Conservation (phyloP, 2,797 vertebrate genomes). For the Thaleichthys pacificus region DNA sequence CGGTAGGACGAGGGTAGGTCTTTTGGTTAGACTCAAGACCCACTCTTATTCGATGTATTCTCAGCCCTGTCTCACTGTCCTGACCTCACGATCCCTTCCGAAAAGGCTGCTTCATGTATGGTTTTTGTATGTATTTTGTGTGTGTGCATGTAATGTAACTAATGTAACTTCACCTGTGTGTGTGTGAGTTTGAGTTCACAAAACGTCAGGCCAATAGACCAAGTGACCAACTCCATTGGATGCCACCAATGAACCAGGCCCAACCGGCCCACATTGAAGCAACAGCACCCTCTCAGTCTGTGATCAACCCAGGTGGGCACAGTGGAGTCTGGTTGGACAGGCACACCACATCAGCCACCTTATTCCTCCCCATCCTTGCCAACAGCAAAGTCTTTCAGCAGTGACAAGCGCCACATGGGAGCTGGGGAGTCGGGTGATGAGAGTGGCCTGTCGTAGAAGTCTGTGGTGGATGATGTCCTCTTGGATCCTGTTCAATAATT, state of each 20-base stretch:
- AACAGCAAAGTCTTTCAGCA: conserved; percentile 54
- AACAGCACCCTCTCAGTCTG: too few relatives aligned
- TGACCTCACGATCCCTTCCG: too few relatives aligned
- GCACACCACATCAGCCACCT: neutral
- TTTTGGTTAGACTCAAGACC: too few relatives aligned
- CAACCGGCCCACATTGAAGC: too few relatives aligned
- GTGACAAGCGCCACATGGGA: conserved; percentile 54
- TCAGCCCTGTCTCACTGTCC: too few relatives aligned
- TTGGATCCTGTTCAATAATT: conserved; percentile 59
- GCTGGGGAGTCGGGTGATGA: conserved; percentile 47
- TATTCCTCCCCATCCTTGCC: conserved; percentile 36
- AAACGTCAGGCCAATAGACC: neutral
- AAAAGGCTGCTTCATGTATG: too few relatives aligned
- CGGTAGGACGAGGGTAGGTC: too few relatives aligned
- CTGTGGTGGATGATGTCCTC: conserved; percentile 25
- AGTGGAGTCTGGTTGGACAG: neutral
- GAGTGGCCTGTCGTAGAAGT: conserved; percentile 44
- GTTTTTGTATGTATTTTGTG: too few relatives aligned
- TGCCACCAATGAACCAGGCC: too few relatives aligned
- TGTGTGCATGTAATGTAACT: too few relatives aligned
- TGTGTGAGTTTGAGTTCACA: neutral
- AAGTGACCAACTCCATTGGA: too few relatives aligned
- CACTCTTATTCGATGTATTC: too few relatives aligned
- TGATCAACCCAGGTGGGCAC: neutral
- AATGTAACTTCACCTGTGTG: neutral